Evolutionary conservation across 2,113 vertebrate species (phyloP), one percentile per base, ranked within the genome.

Genomic region (Silurus asotus): DNA sequence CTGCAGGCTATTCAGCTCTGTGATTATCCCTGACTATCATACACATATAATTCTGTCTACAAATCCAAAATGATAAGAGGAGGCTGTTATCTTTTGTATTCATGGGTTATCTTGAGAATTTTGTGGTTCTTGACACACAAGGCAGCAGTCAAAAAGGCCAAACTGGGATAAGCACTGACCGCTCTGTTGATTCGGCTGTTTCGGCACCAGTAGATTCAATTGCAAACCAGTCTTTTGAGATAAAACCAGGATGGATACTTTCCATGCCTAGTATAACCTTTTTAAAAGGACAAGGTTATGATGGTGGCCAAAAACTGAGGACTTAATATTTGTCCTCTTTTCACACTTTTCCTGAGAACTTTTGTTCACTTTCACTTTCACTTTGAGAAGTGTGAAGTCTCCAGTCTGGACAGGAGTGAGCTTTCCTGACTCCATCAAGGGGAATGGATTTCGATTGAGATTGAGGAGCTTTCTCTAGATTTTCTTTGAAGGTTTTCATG

Each of bases 211-310:
- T 45, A 84, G 76, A 85, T 85, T 88, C 80, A 58, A 84, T 76
- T 84, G 86, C 17, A 83, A 86, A 85, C 77, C 65, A 56, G 48
- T 76, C 75, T 70, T 67, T 17, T 79, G 62, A 87, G 87, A 81
- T 87, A 72, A 88, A 84, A 88, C 62, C 48, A 78, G 62, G 70
- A 62, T 78, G 62, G 81, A 81, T 84, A 53, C 11, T 28, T 62
- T 80, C 76, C 72, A 74, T 37, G 53, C 55, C 53, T 55, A 23
- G 53, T 48, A 61, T 64, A 87, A 84, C 64, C 55, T 76, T 84
- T 59, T 78, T 65, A 15, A 78, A 82, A 75, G 28, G 28, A 37
- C 49, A 83, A 17, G 23, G 62, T 70, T 81, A 25, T 69, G 37
- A 48, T 53, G 8, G 58, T 53, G 49, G 65, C 76, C 49, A 62